Base-by-base conservation (phyloP, 1,140 invertebrate genomes). In the Andrena cerasifolii region DNA sequence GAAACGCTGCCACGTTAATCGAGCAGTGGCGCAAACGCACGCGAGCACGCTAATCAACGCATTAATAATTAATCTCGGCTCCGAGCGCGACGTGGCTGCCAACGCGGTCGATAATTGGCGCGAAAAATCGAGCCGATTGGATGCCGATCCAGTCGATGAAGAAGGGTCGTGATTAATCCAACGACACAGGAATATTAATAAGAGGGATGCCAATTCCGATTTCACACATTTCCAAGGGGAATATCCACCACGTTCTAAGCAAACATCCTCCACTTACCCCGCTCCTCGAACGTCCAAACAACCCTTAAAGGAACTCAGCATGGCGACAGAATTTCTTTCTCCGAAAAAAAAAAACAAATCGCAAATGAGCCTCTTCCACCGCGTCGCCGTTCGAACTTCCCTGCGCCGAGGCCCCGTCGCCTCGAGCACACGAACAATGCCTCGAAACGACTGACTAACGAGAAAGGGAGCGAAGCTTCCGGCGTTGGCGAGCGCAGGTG, bases 31-130 rank as follows among this genome's bases (percentile, higher is more conserved):
- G 31, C 31, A 47, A 40, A 47, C 24, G 40, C 43, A 12, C 66
- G 18, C 12, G 16, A 26, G 33, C 16, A 18, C 43, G 72, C 24
- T 70, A 77, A 77, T 77, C 59, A 77, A 77, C 75, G 56, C 16
- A 47, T 71, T 70, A 62, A 77, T 71, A 59, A 76, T 58, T 49
- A 56, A n/a, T 68, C 10, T 3, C 40, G 10, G 7, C 12, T 65
- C 18, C 31, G 45, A 36, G 43, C 6, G 18, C 54, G 28, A n/a
- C 40, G 1, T 3, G 24, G n/a, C 16, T 43, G 33, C 36, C 33
- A 16, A 43, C 26, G 14, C 24, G 51, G 24, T 31, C 56, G 40
- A 24, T 74, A 54, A 65, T 59, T 67, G 16, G 16, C 40, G 31
- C 14, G 56, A 68, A 67, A 56, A 36, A 68, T 76, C 51, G 21